Conservation (phyloP, 2,888 invertebrate species). For the Sialis fuliginosa region DNA sequence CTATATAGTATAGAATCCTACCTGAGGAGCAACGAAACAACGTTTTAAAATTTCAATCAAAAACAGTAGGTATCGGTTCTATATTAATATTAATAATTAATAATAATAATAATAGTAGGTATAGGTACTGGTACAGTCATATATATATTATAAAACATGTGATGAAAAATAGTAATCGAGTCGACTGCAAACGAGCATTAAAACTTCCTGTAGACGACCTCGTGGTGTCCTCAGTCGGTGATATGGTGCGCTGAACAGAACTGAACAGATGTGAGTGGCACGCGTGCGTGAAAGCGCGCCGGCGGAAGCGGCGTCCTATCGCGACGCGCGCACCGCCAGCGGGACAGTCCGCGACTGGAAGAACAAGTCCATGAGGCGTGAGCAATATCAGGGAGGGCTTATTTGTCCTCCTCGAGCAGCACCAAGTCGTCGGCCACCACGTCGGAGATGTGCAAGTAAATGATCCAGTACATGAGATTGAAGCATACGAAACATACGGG, state of each 20-base stretch:
- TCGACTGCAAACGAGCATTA: too few species aligned
- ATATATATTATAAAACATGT: too few species aligned
- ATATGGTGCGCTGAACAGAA: background rate
- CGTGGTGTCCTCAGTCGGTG: too few species aligned
- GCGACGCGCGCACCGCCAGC: background rate
- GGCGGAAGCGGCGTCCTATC: background rate
- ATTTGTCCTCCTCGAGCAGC: constrained; percentile 53
- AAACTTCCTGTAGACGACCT: too few species aligned
- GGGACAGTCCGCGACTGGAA: background rate
- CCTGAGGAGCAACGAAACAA: too few species aligned
- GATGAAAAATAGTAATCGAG: too few species aligned
- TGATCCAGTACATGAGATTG: constrained; percentile 97
- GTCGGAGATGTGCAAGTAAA: constrained; percentile 90
- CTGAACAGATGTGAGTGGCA: background rate
- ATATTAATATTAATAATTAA: too few species aligned
- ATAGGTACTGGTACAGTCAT: too few species aligned
- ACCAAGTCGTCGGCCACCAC: constrained; percentile 89
- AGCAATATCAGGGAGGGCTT: constrained; percentile 14
- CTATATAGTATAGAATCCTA: too few species aligned
- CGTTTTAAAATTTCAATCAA: too few species aligned
- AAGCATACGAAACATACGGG: constrained; percentile 97
- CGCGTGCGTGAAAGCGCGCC: background rate
- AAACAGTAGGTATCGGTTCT: too few species aligned
- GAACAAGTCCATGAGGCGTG: constrained; percentile 7
- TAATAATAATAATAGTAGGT: too few species aligned